Conservation (phyloP, 2,797 vertebrate genomes). For the Phataginus tricuspis region DNA sequence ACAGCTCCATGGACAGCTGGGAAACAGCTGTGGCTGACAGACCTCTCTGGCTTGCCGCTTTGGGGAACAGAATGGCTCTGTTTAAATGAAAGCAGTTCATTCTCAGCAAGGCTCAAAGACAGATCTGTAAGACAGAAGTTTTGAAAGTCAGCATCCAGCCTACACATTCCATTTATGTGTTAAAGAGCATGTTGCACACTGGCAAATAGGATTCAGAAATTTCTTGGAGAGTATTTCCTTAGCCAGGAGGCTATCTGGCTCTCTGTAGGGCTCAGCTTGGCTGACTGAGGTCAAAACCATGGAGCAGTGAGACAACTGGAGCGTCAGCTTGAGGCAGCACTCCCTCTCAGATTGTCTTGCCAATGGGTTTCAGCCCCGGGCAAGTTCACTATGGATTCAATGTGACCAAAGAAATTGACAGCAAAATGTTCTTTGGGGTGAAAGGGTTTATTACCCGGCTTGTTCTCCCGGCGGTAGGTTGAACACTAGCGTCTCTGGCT, state of each 20-base stretch:
- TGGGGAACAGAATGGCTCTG: slow-evolving; percentile 36
- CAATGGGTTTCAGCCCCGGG: too few species aligned
- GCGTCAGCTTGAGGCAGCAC: background rate
- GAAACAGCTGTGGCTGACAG: slow-evolving; percentile 63
- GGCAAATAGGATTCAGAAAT: background rate
- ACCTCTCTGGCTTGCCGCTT: background rate
- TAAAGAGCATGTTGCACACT: background rate
- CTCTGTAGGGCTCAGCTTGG: background rate
- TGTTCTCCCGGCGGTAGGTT: too few species aligned
- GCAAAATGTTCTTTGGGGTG: too few species aligned
- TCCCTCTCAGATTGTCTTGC: background rate
- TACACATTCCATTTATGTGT: background rate
- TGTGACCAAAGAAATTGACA: too few species aligned
- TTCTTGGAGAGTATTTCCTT: slow-evolving; percentile 17
- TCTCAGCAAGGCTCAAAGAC: slow-evolving; percentile 46
- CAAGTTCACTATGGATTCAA: too few species aligned
- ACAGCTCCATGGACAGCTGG: slow-evolving; percentile 42
- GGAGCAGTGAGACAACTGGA: background rate
- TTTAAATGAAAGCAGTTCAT: slow-evolving; percentile 44
- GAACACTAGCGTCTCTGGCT: too few species aligned
- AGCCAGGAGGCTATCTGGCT: background rate
- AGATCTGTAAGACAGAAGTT: slow-evolving; percentile 18
- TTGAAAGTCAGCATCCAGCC: background rate
- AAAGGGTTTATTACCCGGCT: too few species aligned
- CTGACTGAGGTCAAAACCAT: background rate